These are phyloP conservation scores for Neotoma lepida DNA, from an alignment of 2,113 vertebrate genomes.

Conservation along the genomic window DNA sequence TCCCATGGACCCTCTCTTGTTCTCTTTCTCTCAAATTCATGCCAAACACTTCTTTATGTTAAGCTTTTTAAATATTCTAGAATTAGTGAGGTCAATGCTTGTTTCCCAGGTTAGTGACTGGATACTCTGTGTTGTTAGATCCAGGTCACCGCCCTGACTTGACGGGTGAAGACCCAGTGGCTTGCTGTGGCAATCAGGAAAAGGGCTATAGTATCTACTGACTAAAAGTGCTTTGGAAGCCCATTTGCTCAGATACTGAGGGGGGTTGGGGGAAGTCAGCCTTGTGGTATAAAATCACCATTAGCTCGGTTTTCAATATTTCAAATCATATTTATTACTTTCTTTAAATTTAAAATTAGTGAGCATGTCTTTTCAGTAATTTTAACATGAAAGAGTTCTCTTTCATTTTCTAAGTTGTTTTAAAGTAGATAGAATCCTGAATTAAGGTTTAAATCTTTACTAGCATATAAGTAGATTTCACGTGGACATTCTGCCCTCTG, in stretches of 20 bases:
- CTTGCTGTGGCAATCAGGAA: slow-evolving; percentile 9
- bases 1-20: background rate
- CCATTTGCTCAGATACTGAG: background rate
- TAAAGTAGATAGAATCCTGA: slow-evolving; percentile 31
- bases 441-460: background rate
- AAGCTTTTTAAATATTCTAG: slow-evolving; percentile 52
- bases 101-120: slow-evolving; percentile 34
- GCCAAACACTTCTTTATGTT: slow-evolving; percentile 34
- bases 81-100: slow-evolving; percentile 56
- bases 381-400: background rate
- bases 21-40: background rate
- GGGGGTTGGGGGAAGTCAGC: background rate
- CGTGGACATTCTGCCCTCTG: slow-evolving; percentile 75
- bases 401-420: slow-evolving; percentile 49
- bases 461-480: slow-evolving; percentile 61
- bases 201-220: background rate
- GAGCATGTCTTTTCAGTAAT: background rate
- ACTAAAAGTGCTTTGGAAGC: background rate
- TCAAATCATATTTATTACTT: slow-evolving; percentile 13
- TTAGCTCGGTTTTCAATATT: slow-evolving; percentile 12
- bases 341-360: slow-evolving; percentile 45
- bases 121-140: slow-evolving; percentile 55
- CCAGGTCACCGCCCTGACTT: background rate
- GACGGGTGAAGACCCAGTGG: slow-evolving; percentile 32
- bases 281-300: slow-evolving; percentile 6